phyloP scores from a whole-genome alignment of 2,888 invertebrate genomes.

The Hoplodrina blanda region DNA sequence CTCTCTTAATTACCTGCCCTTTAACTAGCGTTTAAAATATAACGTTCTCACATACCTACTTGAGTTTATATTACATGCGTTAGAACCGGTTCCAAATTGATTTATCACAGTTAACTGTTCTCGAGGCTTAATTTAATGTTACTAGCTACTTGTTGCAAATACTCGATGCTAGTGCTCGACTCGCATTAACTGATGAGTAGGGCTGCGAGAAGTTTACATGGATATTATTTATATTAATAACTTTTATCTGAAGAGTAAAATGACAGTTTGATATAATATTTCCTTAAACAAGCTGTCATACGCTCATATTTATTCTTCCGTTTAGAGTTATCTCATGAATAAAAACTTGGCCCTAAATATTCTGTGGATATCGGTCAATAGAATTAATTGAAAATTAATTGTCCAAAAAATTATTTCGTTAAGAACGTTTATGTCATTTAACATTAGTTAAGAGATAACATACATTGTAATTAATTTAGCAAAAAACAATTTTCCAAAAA shows the following conservation, averaged over 20 bases:
- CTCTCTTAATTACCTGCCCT: constrained; percentile 19
- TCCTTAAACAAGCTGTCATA: too few species aligned
- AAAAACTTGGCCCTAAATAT: too few species aligned
- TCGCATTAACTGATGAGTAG: constrained; percentile 43
- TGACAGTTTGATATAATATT: too few species aligned
- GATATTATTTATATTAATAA: not conserved
- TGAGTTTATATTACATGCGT: constrained; percentile 40
- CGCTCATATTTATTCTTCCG: too few species aligned
- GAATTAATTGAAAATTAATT: too few species aligned
- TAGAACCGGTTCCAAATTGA: constrained; percentile 60
- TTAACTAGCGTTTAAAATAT: constrained; percentile 48
- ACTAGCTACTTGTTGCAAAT: constrained; percentile 59
- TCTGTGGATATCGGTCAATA: too few species aligned
- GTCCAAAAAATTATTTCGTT: too few species aligned
- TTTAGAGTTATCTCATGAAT: too few species aligned
- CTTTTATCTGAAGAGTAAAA: not conserved
- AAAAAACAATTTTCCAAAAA: too few species aligned
- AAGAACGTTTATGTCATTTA: too few species aligned
- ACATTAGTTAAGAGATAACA: too few species aligned
- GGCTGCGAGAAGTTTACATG: constrained; percentile 19
- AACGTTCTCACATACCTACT: constrained; percentile 46
- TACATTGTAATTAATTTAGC: too few species aligned
- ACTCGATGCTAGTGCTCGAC: constrained; percentile 38
- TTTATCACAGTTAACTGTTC: constrained; percentile 62
- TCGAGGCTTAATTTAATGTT: constrained; percentile 50